These are phyloP conservation scores for Coboldia fuscipes DNA, from an alignment of 1,140 invertebrate species.

Conservation along the genomic window DNA sequence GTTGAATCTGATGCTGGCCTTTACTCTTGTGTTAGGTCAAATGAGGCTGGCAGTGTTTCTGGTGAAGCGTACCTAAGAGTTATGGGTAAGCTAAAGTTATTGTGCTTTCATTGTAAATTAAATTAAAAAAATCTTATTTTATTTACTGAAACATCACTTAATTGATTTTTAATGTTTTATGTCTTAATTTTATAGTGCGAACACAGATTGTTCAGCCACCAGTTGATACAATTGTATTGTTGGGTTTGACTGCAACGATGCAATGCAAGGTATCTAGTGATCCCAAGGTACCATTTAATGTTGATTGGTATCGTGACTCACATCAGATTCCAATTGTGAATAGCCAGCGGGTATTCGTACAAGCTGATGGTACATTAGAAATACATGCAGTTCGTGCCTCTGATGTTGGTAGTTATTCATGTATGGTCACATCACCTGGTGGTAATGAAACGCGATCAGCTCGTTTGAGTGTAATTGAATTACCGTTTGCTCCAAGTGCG, in stretches of 20 bases:
- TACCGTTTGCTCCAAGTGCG: slow-evolving; percentile 79
- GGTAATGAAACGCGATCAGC: slow-evolving; percentile 81
- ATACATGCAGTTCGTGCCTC: slow-evolving; percentile 59
- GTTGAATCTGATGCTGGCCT: slow-evolving; percentile 61
- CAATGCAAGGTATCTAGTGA: slow-evolving; percentile 89
- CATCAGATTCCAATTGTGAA: slow-evolving; percentile 26
- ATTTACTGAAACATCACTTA: background rate
- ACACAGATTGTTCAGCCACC: slow-evolving; percentile 86
- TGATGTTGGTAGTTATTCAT: slow-evolving; percentile 64
- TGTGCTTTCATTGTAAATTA: background rate
- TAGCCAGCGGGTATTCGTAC: slow-evolving; percentile 45
- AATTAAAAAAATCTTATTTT: slow-evolving; percentile 2
- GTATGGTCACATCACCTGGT: slow-evolving; percentile 58
- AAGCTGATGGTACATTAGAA: slow-evolving; percentile 54
- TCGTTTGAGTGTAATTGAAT: slow-evolving; percentile 69
- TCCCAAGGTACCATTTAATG: slow-evolving; percentile 67
- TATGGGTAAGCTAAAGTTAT: slow-evolving; percentile 35
- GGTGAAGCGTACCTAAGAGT: slow-evolving; percentile 63
- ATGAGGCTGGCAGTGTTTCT: slow-evolving; percentile 68
- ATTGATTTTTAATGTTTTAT: slow-evolving; percentile 3
- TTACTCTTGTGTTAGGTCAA: slow-evolving; percentile 72
- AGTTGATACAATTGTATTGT: slow-evolving; percentile 65
- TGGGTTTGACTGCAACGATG: slow-evolving; percentile 74
- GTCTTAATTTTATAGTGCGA: slow-evolving; percentile 37
- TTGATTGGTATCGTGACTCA: slow-evolving; percentile 79